Evolutionary conservation across 2,888 invertebrate genomes (phyloP).

Genomic region (Saturnia japonica): DNA sequence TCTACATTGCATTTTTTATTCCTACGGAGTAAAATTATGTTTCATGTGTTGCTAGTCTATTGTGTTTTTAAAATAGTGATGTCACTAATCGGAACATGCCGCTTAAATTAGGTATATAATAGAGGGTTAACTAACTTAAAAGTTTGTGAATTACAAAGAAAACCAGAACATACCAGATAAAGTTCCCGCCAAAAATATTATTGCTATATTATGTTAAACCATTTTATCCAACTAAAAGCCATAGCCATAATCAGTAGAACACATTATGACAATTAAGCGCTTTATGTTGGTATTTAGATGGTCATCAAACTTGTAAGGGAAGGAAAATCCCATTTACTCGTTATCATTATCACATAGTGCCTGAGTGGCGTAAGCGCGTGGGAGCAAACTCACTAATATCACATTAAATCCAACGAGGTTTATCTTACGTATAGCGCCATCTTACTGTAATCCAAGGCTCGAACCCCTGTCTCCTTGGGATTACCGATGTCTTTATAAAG

Average conservation of each 20-base stretch:
- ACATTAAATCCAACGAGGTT: conserved; percentile 55
- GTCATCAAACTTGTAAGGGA: conserved; percentile 11
- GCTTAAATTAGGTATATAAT: no score
- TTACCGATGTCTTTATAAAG: conserved; percentile 54
- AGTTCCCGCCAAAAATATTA: no score
- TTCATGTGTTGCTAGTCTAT: no score
- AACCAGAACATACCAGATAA: no score
- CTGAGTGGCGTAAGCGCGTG: conserved; percentile 23
- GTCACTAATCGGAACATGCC: no score
- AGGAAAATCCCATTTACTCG: conserved; percentile 4
- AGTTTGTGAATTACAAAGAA: no score
- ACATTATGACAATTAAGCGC: background rate
- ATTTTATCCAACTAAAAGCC: background rate
- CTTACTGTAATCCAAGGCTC: conserved; percentile 53
- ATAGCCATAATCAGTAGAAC: background rate
- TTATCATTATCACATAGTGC: conserved; percentile 9
- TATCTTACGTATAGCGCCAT: conserved; percentile 53
- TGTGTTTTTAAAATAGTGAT: no score
- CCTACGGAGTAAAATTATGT: no score
- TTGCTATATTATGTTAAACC: no score
- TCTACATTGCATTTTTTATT: no score
- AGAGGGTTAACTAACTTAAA: no score
- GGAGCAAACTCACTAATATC: conserved; percentile 60
- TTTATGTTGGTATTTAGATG: conserved; percentile 1
- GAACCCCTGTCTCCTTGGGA: conserved; percentile 56